Conservation (phyloP, 2,113 vertebrate genomes). For the Oryzias woworae region DNA sequence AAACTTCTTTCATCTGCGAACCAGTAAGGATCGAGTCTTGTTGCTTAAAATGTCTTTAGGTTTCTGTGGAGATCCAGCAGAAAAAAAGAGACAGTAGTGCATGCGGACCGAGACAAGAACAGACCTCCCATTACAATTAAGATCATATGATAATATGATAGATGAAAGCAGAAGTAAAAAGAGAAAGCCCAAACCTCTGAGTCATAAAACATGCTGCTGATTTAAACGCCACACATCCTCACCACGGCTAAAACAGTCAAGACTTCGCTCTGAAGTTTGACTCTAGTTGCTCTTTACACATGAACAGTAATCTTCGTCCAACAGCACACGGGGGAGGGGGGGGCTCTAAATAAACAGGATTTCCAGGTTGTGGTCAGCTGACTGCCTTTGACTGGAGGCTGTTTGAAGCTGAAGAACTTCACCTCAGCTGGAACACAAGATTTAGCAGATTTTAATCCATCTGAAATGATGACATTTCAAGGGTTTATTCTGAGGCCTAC, state of each 20-base stretch:
- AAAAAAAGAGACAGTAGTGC: too few relatives aligned
- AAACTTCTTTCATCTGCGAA: too few relatives aligned
- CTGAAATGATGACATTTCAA: too few relatives aligned
- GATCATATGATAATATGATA: too few relatives aligned
- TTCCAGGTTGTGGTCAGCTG: constrained; percentile 50
- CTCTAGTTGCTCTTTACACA: constrained; percentile 21
- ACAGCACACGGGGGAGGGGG: constrained; percentile 51
- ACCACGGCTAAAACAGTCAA: constrained; percentile 58
- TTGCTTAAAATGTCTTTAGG: too few relatives aligned
- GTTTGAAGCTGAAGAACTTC: constrained; percentile 1
- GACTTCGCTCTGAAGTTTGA: background rate
- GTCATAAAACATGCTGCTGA: constrained; percentile 57
- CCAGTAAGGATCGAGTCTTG: too few relatives aligned
- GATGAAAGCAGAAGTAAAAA: constrained; percentile 30
- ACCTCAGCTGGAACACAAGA: constrained; percentile 61
- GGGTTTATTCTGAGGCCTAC: background rate
- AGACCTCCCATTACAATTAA: too few relatives aligned
- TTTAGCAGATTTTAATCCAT: background rate
- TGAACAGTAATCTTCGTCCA: constrained; percentile 56
- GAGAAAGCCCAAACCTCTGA: background rate
- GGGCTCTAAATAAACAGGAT: constrained; percentile 36
- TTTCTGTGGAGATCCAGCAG: too few relatives aligned
- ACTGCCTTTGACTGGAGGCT: constrained; percentile 43
- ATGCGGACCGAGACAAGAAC: too few relatives aligned
- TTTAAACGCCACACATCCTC: constrained; percentile 42